Evolutionary conservation across 1,140 invertebrate species (phyloP), one percentile per base, ranked within the genome.

Genomic region (Drosophila lacertosa): DNA sequence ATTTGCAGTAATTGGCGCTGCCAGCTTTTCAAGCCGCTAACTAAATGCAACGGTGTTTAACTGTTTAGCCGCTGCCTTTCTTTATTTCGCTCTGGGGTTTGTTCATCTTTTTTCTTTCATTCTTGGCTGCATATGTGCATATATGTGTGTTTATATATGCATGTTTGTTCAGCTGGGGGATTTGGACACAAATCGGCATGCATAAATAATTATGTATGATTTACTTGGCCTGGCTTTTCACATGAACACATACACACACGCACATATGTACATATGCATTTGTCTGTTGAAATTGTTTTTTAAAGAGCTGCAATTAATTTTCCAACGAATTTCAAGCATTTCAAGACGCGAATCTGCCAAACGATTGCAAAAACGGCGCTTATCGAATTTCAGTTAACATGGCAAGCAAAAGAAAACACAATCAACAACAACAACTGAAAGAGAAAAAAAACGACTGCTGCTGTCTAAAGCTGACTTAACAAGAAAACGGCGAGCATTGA

Each of bases 1-100:
- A 84, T 84, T 84, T 84, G 77, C 69, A 74, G 77, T 88, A 86
- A 86, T 86, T 86, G 81, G 81, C 71, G 58, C 80, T 75, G 48
- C 24, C 32, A 55, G 67, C 67, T 72, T 40, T 50, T 55, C 42
- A 50, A 50, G n/a, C 40, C 35, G 59, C 59, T 64, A 55, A 74
- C 55, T 54, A 57, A 51, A 45, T 60, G 74, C 68, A 86, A 86
- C 82, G 83, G 78, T 77, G 63, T 60, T 54, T 71, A 77, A 77
- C 82, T 81, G 77, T 82, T 64, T 76, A 29, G 53, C 54, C 32
- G 54, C 44, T 80, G 71, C 62, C 57, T 59, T 74, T 70, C 51
- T 74, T 79, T 74, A 33, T 32, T 63, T 53, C 53, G 22, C 33
- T 20, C 39, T 45, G 35, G n/a, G 15, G 11, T 26, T 60, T 13